Percentiles rank a stretch among this genome's conserved stretches.
These are phyloP conservation scores for Todus mexicanus DNA, from an alignment of 2,797 vertebrate species.

Conservation along the genomic window DNA sequence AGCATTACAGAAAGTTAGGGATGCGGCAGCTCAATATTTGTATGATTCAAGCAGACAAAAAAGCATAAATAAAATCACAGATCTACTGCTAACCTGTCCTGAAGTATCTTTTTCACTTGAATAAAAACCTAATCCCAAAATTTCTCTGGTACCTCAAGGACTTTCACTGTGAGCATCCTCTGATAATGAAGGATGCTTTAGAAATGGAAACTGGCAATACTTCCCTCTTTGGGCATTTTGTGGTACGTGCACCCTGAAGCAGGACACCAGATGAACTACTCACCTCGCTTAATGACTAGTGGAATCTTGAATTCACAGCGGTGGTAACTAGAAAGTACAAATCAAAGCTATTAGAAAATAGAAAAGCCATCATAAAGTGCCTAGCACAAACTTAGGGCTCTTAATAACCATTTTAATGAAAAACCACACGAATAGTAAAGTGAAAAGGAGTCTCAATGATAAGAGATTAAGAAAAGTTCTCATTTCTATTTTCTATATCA, in stretches of 20 bases:
- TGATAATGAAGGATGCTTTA: not conserved
- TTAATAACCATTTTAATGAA: not conserved
- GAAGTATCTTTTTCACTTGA: not conserved
- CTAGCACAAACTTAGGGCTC: not conserved
- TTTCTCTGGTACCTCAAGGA: not conserved
- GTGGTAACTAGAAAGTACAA: conserved; percentile 87
- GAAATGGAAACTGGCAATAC: not conserved
- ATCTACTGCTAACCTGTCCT: not conserved
- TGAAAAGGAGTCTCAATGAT: not conserved
- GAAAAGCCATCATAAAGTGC: not conserved
- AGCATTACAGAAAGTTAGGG: not conserved
- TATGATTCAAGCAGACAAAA: not conserved
- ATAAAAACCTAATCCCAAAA: not conserved
- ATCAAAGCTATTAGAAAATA: conserved; percentile 18
- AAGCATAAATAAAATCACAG: not conserved
- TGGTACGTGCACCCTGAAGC: not conserved
- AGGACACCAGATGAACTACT: conserved; percentile 23
- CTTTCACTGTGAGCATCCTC: not conserved
- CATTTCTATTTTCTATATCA: not conserved
- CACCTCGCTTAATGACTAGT: conserved; percentile 91
- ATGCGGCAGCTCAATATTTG: not conserved
- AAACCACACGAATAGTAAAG: not conserved
- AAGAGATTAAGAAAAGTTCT: not conserved
- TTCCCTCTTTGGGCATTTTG: not conserved
- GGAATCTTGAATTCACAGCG: conserved; percentile 99